phyloP scores from a whole-genome alignment of 2,797 vertebrate species.

The Bucorvus abyssinicus region DNA sequence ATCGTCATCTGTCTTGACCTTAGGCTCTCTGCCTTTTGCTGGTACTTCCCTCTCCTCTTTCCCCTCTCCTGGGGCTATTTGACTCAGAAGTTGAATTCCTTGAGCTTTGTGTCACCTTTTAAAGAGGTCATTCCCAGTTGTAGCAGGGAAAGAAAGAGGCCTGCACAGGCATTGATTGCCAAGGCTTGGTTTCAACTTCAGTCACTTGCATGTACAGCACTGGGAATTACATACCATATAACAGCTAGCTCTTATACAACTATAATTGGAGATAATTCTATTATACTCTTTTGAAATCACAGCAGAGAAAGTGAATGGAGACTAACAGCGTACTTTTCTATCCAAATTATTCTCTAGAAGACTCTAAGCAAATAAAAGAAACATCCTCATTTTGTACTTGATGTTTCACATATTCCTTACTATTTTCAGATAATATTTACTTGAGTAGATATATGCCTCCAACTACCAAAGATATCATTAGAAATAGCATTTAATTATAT shows the following conservation, averaged over 20 bases:
- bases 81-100: not conserved
- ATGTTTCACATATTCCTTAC: not conserved
- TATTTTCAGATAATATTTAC: not conserved
- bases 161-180: fast-evolving
- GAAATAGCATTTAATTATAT: not conserved
- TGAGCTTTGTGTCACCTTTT: not conserved
- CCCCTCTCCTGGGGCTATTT: not conserved
- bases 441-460: not conserved
- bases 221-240: not conserved
- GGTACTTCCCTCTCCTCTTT: not conserved
- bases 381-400: not conserved
- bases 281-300: not conserved
- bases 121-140: not conserved
- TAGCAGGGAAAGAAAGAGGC: not conserved
- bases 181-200: not conserved
- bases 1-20: not conserved
- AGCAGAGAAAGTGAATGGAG: not conserved
- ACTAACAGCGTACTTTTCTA: not conserved
- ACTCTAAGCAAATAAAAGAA: not conserved
- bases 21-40: not conserved
- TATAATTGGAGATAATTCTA: not conserved
- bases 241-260: not conserved
- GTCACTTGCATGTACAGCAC: not conserved
- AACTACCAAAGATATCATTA: not conserved
- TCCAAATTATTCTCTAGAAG: not conserved